Percentiles rank a stretch among this genome's conserved stretches.
Evolutionary conservation across 1,140 invertebrate genomes (phyloP).

Genomic region (Choristoneura fumiferana): DNA sequence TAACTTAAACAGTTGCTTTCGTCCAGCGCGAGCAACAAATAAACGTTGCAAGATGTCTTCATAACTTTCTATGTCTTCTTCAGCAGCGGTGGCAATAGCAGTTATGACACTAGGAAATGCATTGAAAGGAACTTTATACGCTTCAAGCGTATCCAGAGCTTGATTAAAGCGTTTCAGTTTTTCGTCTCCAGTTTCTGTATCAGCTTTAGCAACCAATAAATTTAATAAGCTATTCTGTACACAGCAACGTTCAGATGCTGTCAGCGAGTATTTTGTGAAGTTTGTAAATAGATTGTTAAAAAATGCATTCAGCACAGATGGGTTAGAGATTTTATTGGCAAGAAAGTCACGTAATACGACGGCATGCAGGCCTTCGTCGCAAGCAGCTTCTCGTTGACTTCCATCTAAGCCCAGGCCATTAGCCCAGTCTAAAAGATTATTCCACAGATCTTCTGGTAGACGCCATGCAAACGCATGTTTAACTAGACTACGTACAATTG

Average conservation of each 20-base stretch:
- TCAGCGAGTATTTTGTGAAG: constrained; percentile 45
- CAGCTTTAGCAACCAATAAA: constrained; percentile 25
- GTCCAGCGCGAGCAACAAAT: constrained; percentile 35
- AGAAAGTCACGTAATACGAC: constrained; percentile 44
- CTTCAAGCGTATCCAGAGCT: constrained; percentile 22
- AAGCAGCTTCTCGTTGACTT: constrained; percentile 24
- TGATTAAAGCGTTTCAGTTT: constrained; percentile 1
- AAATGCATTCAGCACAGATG: constrained; percentile 30
- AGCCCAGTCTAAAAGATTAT: constrained; percentile 39
- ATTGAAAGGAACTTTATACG: constrained; percentile 12
- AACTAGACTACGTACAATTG: constrained; percentile 49
- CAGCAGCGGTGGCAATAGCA: constrained; percentile 25
- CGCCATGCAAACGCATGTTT: constrained; percentile 50
- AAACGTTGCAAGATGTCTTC: constrained; percentile 30
- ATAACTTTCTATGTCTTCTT: constrained; percentile 26
- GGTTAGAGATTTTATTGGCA: constrained; percentile 18
- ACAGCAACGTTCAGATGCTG: constrained; percentile 28
- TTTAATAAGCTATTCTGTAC: constrained; percentile 32
- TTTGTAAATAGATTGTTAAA: constrained; percentile 39
- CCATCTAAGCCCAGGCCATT: constrained; percentile 48
- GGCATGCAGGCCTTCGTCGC: constrained; percentile 52
- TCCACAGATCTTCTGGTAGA: constrained; percentile 42
- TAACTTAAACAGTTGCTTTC: constrained; percentile 39
- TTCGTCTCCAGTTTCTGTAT: background rate
- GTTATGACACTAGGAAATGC: constrained; percentile 5